Base-by-base conservation (phyloP, 2,797 vertebrate genomes). In the Megalops cyprinoides region DNA sequence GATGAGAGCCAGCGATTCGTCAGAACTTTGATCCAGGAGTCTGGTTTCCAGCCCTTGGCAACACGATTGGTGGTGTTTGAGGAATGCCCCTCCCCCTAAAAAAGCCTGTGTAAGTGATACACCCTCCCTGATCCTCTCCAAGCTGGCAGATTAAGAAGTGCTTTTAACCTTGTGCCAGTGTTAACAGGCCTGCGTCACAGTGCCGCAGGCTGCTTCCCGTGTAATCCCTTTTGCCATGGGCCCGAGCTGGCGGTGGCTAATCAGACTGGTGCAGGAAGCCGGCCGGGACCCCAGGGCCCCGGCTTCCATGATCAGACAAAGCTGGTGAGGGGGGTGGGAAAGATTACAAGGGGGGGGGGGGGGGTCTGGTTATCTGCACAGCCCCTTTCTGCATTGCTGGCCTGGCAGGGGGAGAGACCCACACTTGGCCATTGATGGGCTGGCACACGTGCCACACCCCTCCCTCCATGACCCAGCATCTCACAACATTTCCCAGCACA, bases 171-270 rank as follows among this genome's bases (percentile, higher is more conserved):
- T 67, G 83, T 84, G 82, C 85, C 78, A 34, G 74, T 67, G 87
- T 88, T 87, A 89, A 89, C 88, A 85, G 87, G 79, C 84, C 82
- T 83, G 83, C 79, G 81, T 82, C 86, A 84, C 80, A 78, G 48
- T 39, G 83, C 86, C 85, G 84, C 84, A 58, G 82, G 75, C 82
- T 85, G 84, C 87, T 89, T 87, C 88, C 82, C 69, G 12, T 82
- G 80, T 91, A 89, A 92, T 91, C 88, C 87, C 79, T 84, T 90
- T 87, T 88, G 84, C 85, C 85, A 83, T 18, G 25, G 60, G 46
- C n/a, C 34, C 31, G 42, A n/a, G 53, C 69, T 53, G 15, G 42
- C 2, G 31, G 53, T 44, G 74, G 42, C 49, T 76, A 46, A 58
- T 74, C 79, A 15, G 73, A 42, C n/a, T 5, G 25, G 44, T 28